Evolutionary conservation across 1,140 invertebrate species (phyloP), one percentile per base, ranked within the genome.

Genomic region (Lepidurus packardi): DNA sequence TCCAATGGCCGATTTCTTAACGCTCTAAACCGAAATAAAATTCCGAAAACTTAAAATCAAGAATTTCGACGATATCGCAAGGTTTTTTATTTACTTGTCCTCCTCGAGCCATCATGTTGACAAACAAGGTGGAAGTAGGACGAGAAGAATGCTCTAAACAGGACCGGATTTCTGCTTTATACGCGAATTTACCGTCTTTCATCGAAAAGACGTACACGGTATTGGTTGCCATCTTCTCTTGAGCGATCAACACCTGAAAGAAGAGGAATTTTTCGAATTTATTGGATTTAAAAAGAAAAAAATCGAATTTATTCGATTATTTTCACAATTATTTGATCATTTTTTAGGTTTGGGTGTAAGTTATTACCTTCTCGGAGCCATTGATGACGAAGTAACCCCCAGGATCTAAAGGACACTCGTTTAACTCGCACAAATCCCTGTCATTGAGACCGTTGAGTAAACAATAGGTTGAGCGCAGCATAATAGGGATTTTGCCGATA

Each of bases 221-320:
- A 84, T 99, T 99, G 10, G 97, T 98, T 13, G 98, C 97, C 97
- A 99, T 99, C 87, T 99, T 99, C 85, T 99, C 97, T 86, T 99
- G 97, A 9, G 97, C 97, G 86, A 99, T 99, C 1, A 99, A 86
- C 0, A 93, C 90, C 87, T 91, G 79, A 25, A 81, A 79, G 73
- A 81, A 80, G 74, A 25, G 1, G 76, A 76, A 11, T 53, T 45
- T 24, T 13, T 11, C 0, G 74, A 73, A 79, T 13, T 43, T n/a
- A 73, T 34, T 25, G 25, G 25, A 25, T 25, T n/a, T n/a, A n/a
- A n/a, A n/a, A n/a, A n/a, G n/a, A n/a, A n/a, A n/a, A n/a, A n/a
- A n/a, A n/a, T n/a, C n/a, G n/a, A n/a, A 25, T 74, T 73, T 74
- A 24, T 13, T 11, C 24, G 47, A 21, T 73, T 65, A 74, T 78